These are phyloP conservation scores for Notospermus geniculatus DNA, from an alignment of 1,140 invertebrate species.

Conservation along the genomic window DNA sequence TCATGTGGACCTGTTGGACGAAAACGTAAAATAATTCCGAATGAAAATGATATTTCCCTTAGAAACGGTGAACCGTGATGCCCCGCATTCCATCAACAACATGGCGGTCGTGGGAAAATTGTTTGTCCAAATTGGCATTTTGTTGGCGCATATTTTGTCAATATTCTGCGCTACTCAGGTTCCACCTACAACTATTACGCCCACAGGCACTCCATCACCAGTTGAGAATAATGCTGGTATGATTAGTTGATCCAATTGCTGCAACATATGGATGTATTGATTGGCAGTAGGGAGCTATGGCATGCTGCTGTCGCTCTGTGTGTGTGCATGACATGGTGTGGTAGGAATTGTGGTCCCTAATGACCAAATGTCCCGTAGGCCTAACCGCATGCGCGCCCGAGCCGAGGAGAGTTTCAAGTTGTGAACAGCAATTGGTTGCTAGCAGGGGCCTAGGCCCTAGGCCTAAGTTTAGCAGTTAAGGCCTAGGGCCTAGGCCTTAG, in stretches of 20 bases:
- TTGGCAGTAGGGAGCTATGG: slow-evolving; percentile 23
- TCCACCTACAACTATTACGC: slow-evolving; percentile 17
- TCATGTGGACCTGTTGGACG: too few relatives aligned
- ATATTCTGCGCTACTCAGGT: not conserved
- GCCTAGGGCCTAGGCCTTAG: too few relatives aligned
- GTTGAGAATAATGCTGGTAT: slow-evolving; percentile 11
- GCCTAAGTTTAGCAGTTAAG: too few relatives aligned
- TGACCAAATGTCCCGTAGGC: too few relatives aligned
- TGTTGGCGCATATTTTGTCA: not conserved
- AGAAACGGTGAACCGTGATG: not conserved
- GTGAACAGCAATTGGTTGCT: too few relatives aligned
- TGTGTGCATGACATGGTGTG: too few relatives aligned
- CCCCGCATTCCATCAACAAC: not conserved
- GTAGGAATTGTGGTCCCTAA: too few relatives aligned
- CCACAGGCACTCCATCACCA: slow-evolving; percentile 25
- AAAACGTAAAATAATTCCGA: too few relatives aligned
- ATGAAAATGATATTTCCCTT: not conserved
- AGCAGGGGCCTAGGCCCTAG: too few relatives aligned
- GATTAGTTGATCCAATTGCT: slow-evolving; percentile 30
- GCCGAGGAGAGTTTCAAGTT: too few relatives aligned
- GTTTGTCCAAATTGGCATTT: not conserved
- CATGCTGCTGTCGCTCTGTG: not conserved
- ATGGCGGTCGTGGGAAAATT: not conserved
- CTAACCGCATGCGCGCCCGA: too few relatives aligned
- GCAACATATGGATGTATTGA: slow-evolving; percentile 15